A percentile compares a stretch with the other conserved stretches of the same genome.
Evolutionary conservation across 2,888 invertebrate species (phyloP).

Genomic region (Malachius bipustulatus): DNA sequence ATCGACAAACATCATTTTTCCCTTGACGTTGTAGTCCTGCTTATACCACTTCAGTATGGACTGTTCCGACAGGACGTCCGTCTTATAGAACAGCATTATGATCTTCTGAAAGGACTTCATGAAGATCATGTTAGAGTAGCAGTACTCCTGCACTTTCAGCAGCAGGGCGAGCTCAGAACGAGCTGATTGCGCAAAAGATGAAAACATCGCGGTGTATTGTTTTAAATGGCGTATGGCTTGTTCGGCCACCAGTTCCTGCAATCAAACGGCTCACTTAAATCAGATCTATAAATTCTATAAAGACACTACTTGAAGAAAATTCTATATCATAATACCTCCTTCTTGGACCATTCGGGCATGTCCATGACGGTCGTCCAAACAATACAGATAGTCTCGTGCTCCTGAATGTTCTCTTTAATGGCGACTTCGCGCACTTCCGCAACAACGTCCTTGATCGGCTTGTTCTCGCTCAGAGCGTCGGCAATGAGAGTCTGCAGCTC

Average conservation of each 20-base stretch:
- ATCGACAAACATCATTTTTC: constrained; percentile 94
- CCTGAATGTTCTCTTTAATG: constrained; percentile 68
- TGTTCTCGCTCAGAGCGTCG: constrained; percentile 78
- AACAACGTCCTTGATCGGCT: constrained; percentile 75
- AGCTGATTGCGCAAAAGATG: constrained; percentile 74
- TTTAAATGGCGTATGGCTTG: constrained; percentile 87
- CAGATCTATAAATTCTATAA: too few species aligned
- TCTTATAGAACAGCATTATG: constrained; percentile 91
- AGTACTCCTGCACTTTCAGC: constrained; percentile 91
- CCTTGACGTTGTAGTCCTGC: constrained; percentile 84
- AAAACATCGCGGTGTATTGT: constrained; percentile 74
- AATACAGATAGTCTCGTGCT: constrained; percentile 60
- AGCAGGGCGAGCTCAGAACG: constrained; percentile 82
- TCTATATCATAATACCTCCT: constrained; percentile 48
- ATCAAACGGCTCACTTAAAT: too few species aligned
- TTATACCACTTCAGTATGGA: constrained; percentile 94
- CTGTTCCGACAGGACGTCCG: constrained; percentile 90
- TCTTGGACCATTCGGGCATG: constrained; percentile 96
- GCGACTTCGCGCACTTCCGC: constrained; percentile 79
- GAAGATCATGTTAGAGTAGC: constrained; percentile 98
- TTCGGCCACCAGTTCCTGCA: constrained; percentile 76
- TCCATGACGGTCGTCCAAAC: constrained; percentile 92
- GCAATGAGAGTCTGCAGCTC: constrained; percentile 62
- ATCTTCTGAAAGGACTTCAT: constrained; percentile 98
- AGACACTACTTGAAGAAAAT: too few species aligned